These are phyloP conservation scores for Meleagris gallopavo DNA, from an alignment of 2,113 vertebrate genomes.

Conservation along the genomic window DNA sequence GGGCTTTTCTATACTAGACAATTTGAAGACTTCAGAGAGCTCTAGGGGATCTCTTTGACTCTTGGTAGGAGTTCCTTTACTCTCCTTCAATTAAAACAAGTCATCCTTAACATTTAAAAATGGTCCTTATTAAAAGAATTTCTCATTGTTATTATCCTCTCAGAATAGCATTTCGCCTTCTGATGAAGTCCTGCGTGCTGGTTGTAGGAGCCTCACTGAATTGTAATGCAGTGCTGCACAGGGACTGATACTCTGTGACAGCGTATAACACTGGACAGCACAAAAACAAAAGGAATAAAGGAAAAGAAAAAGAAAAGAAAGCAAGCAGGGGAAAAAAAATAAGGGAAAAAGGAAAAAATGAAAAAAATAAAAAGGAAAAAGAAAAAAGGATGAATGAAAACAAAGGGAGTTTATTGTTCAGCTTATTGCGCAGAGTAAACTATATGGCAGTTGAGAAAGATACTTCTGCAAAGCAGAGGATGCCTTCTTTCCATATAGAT, in stretches of 20 bases:
- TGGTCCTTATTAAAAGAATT: constrained; percentile 46
- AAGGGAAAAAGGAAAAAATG: background rate
- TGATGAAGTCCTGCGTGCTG: constrained; percentile 43
- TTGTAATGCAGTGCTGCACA: background rate
- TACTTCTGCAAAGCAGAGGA: background rate
- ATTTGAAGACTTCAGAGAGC: constrained; percentile 9
- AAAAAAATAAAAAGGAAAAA: background rate
- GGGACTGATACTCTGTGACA: background rate
- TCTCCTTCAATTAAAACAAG: constrained; percentile 63
- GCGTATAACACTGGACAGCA: background rate
- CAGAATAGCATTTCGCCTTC: constrained; percentile 4
- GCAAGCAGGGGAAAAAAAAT: background rate
- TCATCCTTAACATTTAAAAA: constrained; percentile 59
- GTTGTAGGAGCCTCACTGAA: constrained; percentile 39
- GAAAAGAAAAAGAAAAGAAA: background rate
- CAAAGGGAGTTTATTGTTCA: background rate
- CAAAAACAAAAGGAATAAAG: background rate
- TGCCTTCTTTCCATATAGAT: background rate
- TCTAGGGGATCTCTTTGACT: constrained; percentile 32
- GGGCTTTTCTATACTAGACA: background rate
- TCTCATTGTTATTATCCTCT: constrained; percentile 58
- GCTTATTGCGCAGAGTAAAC: accelerated
- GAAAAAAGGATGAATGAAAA: background rate
- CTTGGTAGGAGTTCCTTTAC: constrained; percentile 47
- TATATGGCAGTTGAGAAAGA: background rate